These are phyloP conservation scores for Brienomyrus longianalis DNA, from an alignment of 2,113 vertebrate genomes.

Conservation along the genomic window DNA sequence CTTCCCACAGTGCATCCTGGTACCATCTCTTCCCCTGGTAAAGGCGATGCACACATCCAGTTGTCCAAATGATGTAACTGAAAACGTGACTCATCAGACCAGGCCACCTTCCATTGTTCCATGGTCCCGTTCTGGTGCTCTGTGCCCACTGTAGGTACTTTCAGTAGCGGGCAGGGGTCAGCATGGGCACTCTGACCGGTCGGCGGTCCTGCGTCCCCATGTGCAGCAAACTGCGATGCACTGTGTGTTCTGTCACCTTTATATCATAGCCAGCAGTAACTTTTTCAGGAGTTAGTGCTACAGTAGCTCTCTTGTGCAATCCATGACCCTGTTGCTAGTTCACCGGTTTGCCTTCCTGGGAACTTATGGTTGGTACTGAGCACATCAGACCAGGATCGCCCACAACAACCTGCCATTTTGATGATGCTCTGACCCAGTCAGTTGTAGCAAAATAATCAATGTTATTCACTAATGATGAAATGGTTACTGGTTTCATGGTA, in stretches of 20 bases:
- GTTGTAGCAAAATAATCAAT: neutral
- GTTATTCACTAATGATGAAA: neutral
- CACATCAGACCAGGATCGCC: neutral
- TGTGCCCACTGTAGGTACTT: neutral
- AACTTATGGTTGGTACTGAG: neutral
- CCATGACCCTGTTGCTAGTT: neutral
- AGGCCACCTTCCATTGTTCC: neutral
- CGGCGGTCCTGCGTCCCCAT: neutral
- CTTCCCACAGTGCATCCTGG: neutral
- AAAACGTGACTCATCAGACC: neutral
- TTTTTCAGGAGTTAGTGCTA: neutral
- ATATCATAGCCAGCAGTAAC: neutral
- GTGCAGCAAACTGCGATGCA: neutral
- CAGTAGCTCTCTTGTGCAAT: neutral
- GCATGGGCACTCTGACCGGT: neutral
- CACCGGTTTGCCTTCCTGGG: neutral
- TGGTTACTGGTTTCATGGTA: neutral
- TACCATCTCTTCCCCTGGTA: neutral
- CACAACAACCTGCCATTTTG: neutral
- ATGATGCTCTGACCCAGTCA: neutral
- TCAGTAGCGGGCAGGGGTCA: neutral
- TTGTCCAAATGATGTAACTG: neutral
- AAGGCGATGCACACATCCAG: neutral
- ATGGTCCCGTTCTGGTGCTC: neutral
- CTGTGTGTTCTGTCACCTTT: neutral